Percentiles rank a stretch among this genome's conserved stretches.
Evolutionary conservation across 2,113 vertebrate species (phyloP).

Genomic region (Psittacula cyanocephala): DNA sequence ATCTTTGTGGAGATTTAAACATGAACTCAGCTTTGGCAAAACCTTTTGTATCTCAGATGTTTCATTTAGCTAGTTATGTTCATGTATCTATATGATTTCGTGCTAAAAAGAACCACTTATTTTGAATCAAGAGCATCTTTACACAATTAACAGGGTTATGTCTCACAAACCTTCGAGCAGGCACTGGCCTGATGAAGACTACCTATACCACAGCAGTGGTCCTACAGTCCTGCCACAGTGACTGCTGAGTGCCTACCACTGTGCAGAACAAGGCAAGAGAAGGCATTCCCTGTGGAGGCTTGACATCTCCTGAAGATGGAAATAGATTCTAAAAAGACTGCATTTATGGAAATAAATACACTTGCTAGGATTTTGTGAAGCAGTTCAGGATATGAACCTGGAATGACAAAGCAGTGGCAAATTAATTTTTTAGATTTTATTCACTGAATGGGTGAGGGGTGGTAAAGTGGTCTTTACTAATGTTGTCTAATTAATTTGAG

Average conservation of each 20-base stretch:
- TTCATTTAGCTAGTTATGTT: background rate
- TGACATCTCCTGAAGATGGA: background rate
- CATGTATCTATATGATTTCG: background rate
- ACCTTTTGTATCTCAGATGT: background rate
- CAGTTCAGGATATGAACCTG: background rate
- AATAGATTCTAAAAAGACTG: background rate
- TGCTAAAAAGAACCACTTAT: background rate
- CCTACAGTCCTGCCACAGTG: background rate
- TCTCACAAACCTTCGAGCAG: background rate
- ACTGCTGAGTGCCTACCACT: rapidly evolving
- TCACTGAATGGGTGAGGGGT: background rate
- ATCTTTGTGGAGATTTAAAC: background rate
- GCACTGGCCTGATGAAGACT: background rate
- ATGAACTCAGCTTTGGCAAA: background rate
- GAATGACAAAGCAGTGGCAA: background rate
- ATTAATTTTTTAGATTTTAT: background rate
- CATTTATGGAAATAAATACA: background rate
- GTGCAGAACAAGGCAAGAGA: background rate
- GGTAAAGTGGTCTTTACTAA: background rate
- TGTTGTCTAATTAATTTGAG: background rate
- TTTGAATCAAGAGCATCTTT: background rate
- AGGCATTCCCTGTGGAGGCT: background rate
- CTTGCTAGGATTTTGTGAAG: background rate
- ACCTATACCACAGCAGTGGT: background rate
- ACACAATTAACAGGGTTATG: background rate